These are phyloP conservation scores for Euzophera pinguis DNA, from an alignment of 2,888 invertebrate genomes.

Conservation along the genomic window DNA sequence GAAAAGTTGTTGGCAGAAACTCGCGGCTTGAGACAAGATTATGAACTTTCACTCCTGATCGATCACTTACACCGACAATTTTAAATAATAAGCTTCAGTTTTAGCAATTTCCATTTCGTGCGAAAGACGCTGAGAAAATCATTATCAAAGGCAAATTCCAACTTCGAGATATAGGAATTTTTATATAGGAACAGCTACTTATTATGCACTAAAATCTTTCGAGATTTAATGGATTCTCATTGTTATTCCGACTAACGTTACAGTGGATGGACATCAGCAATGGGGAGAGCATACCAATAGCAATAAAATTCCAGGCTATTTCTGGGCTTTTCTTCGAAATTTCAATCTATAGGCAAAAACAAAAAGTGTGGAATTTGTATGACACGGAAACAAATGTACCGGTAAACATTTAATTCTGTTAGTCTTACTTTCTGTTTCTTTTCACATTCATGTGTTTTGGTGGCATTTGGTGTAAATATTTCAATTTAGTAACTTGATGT, in stretches of 20 bases:
- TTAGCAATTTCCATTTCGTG: conserved; percentile 41
- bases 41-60: conserved; percentile 70
- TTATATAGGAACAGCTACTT: conserved; percentile 42
- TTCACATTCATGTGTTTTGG: too few relatives aligned
- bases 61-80: conserved; percentile 60
- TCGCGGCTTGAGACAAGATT: conserved; percentile 64
- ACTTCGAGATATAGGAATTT: conserved; percentile 34
- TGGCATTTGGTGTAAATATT: too few relatives aligned
- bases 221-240: conserved; percentile 66
- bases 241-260: conserved; percentile 62
- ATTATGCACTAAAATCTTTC: conserved; percentile 59
- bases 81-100: conserved; percentile 50
- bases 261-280: conserved; percentile 46
- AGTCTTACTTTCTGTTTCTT: too few relatives aligned
- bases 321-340: conserved; percentile 14
- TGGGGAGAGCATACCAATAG: conserved; percentile 53
- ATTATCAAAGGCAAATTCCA: conserved; percentile 41
- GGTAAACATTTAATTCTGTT: neutral
- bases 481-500: too few relatives aligned
- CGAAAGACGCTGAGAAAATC: conserved; percentile 24
- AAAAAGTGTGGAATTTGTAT: too few relatives aligned
- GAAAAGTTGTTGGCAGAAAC: conserved; percentile 59
- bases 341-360: conserved; percentile 19
- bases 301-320: conserved; percentile 29
- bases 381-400: too few relatives aligned